Percentiles rank a stretch among this genome's conserved stretches.
Evolutionary conservation across 2,113 vertebrate species (phyloP).

Genomic region (Fregata magnificens): DNA sequence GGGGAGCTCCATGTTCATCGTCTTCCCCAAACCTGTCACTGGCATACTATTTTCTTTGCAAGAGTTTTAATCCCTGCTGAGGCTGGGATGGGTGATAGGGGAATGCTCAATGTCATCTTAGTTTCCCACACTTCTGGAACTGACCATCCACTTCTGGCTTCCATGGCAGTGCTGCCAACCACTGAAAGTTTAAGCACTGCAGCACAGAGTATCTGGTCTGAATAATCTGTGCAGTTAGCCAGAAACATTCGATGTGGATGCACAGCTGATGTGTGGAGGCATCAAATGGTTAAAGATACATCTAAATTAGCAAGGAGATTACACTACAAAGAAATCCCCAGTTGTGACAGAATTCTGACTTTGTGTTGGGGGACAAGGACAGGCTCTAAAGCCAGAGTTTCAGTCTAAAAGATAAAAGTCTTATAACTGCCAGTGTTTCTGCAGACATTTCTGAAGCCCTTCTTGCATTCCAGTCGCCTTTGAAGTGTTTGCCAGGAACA

Average conservation of each 20-base stretch:
- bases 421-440: neutral
- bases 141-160: neutral
- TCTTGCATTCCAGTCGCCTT: neutral
- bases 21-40: neutral
- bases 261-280: neutral
- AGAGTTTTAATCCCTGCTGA: neutral
- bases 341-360: neutral
- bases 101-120: neutral
- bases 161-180: neutral
- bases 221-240: neutral
- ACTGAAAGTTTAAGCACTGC: neutral
- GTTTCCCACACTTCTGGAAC: neutral
- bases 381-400: neutral
- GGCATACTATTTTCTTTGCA: neutral
- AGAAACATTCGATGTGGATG: neutral
- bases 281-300: neutral
- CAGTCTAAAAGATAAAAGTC: neutral
- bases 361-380: neutral
- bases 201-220: neutral
- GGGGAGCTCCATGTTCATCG: neutral
- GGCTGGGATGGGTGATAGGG: fast-evolving
- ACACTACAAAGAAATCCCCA: neutral
- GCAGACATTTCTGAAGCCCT: neutral
- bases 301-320: neutral
- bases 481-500: neutral